Conservation (phyloP, 1,140 invertebrate genomes). For the Bombus balteatus region DNA sequence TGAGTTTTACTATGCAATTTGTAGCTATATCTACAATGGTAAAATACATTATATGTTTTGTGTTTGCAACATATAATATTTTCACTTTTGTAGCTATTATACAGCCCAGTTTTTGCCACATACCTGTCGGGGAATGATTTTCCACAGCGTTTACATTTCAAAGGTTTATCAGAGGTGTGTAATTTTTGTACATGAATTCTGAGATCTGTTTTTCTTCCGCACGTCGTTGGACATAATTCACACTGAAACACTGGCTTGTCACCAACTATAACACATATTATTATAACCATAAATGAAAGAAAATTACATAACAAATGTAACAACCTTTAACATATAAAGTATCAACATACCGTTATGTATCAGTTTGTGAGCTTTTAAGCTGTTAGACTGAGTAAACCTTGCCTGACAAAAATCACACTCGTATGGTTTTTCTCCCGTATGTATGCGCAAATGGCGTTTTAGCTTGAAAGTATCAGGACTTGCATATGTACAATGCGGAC, state of each 20-base stretch:
- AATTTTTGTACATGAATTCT: slow-evolving; percentile 98
- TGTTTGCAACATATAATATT: slow-evolving; percentile 28
- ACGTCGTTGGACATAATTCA: slow-evolving; percentile 97
- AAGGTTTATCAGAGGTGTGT: slow-evolving; percentile 95
- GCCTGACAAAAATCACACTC: slow-evolving; percentile 96
- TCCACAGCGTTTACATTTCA: slow-evolving; percentile 96
- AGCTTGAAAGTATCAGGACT: slow-evolving; percentile 99
- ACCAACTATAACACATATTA: slow-evolving; percentile 84
- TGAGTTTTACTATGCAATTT: slow-evolving; percentile 92
- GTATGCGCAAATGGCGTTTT: slow-evolving; percentile 96
- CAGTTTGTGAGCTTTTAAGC: slow-evolving; percentile 95
- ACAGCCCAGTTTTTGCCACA: background rate
- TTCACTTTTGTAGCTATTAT: slow-evolving; percentile 6
- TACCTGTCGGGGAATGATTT: slow-evolving; percentile 94
- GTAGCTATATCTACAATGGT: slow-evolving; percentile 85
- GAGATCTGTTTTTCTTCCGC: slow-evolving; percentile 97
- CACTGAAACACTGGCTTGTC: slow-evolving; percentile 98
- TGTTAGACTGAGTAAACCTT: slow-evolving; percentile 98
- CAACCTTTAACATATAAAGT: background rate
- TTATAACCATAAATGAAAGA: background rate
- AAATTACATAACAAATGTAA: background rate
- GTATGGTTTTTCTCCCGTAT: slow-evolving; percentile 97
- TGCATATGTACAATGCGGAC: slow-evolving; percentile 98
- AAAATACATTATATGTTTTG: slow-evolving; percentile 37
- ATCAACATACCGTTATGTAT: slow-evolving; percentile 93